These are phyloP conservation scores for Pherbina coryleti DNA, from an alignment of 2,888 invertebrate species.

Conservation along the genomic window DNA sequence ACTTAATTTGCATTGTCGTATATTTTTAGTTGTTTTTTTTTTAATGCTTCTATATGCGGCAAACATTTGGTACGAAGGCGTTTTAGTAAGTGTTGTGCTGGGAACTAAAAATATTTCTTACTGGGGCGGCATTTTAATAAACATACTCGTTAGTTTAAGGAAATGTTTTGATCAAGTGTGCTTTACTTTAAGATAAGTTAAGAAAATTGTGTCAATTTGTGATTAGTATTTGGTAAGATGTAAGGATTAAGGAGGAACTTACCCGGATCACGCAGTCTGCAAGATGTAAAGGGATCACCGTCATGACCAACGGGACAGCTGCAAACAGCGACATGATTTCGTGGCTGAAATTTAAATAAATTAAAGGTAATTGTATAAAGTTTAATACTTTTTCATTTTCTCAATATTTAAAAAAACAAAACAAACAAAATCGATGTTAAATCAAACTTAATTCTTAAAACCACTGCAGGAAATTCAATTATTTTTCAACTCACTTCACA, in stretches of 20 bases:
- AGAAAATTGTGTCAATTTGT: neutral
- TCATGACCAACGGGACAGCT: slow-evolving; percentile 83
- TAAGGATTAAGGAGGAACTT: no score
- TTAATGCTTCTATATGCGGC: no score
- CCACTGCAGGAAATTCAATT: no score
- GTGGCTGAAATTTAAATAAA: slow-evolving; percentile 66
- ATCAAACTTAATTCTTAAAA: no score
- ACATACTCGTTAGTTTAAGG: neutral
- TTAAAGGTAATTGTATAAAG: no score
- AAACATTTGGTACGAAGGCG: no score
- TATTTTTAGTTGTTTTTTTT: no score
- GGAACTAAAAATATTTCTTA: neutral
- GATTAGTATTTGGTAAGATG: neutral
- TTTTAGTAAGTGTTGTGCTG: no score
- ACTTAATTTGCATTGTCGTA: no score
- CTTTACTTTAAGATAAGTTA: neutral
- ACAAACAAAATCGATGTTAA: no score
- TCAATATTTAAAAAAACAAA: no score
- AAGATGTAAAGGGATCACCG: slow-evolving; percentile 82
- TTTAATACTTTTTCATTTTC: no score
- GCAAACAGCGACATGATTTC: slow-evolving; percentile 83
- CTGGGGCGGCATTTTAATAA: neutral
- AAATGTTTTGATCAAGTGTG: neutral
- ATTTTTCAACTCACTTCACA: slow-evolving; percentile 74
- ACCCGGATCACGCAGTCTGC: slow-evolving; percentile 83